Evolutionary conservation across 2,888 invertebrate genomes (phyloP).

Genomic region (Helobdella robusta): DNA sequence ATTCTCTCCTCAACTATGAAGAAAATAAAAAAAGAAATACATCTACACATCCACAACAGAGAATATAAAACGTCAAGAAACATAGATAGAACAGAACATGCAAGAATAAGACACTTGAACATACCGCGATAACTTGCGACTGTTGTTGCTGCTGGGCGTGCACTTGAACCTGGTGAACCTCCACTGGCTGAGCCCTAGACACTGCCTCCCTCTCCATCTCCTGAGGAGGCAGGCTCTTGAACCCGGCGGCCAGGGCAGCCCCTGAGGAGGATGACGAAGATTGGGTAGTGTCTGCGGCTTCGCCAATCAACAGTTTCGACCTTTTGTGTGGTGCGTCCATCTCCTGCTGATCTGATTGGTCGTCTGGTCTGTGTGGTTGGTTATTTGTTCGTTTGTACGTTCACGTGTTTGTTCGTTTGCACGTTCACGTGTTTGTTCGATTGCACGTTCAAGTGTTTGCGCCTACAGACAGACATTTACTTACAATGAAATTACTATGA

Average conservation of each 20-base stretch:
- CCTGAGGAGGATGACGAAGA: constrained; percentile 15
- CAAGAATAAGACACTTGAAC: too few relatives aligned
- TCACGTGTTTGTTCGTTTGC: too few relatives aligned
- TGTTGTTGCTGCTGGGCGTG: too few relatives aligned
- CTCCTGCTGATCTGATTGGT: constrained; percentile 25
- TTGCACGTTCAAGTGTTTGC: too few relatives aligned
- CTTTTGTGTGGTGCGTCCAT: constrained; percentile 28
- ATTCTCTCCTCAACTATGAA: constrained; percentile 20
- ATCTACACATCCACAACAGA: too few relatives aligned
- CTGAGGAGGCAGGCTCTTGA: background rate
- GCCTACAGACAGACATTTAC: too few relatives aligned
- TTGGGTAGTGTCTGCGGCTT: constrained; percentile 28
- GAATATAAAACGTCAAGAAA: too few relatives aligned
- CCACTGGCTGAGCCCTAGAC: constrained; percentile 21
- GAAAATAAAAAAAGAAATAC: background rate
- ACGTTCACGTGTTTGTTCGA: too few relatives aligned
- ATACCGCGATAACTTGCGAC: too few relatives aligned
- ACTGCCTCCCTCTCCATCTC: constrained; percentile 29
- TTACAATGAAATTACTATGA: background rate
- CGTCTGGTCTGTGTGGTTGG: constrained; percentile 29
- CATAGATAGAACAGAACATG: too few relatives aligned
- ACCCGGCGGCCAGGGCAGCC: constrained; percentile 5
- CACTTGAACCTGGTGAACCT: constrained; percentile 7
- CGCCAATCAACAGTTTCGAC: constrained; percentile 28
- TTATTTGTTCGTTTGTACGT: too few relatives aligned